Base-by-base conservation (phyloP, 2,888 invertebrate genomes). In the Dryadula phaetusa region DNA sequence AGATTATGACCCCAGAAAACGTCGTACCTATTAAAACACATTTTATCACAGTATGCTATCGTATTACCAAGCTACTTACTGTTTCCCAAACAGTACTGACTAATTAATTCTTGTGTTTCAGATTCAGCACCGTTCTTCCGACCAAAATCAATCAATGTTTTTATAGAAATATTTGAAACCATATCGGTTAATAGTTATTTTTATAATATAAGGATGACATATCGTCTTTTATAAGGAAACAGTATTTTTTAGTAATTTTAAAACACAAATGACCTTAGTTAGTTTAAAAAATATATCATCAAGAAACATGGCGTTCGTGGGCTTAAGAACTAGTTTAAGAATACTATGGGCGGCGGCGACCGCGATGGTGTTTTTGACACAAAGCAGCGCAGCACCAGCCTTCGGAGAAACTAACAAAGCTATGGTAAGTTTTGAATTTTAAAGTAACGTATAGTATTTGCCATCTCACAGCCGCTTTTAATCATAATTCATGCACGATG, bases 391-490 rank as follows among this genome's bases (percentile, higher is more conserved):
- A 14, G 92, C 92, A 46, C 92, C 92, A 14, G 75, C 88, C 73
- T 88, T 88, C 76, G 90, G 87, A 10, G 82, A 80, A 64, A 85
- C 92, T 16, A 89, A 90, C 72, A 90, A 85, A 70, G 92, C 92
- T 28, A 92, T 90, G 90, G 92, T 92, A 76, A 88, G 92, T 85
- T 53, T 42, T 56, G 28, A 20, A 14, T 53, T 63, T 65, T 42
- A 22, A 58, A 58, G 34, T 64, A 49, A 60, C 60, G 16, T 12
- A 62, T n/a, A 66, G 62, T 69, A 64, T 70, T 60, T 58, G 49
- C 62, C 46, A 62, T 40, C 54, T 63, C 58, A 54, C 42, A 65
- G 53, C 34, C 47, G 60, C 52, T 54, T 61, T 32, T 25, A 16
- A 53, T 32, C 4, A 58, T 52, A 32, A 22, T 25, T 58, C 47